These are phyloP conservation scores for Meta bourneti DNA, from an alignment of 2,888 invertebrate species.

Conservation along the genomic window DNA sequence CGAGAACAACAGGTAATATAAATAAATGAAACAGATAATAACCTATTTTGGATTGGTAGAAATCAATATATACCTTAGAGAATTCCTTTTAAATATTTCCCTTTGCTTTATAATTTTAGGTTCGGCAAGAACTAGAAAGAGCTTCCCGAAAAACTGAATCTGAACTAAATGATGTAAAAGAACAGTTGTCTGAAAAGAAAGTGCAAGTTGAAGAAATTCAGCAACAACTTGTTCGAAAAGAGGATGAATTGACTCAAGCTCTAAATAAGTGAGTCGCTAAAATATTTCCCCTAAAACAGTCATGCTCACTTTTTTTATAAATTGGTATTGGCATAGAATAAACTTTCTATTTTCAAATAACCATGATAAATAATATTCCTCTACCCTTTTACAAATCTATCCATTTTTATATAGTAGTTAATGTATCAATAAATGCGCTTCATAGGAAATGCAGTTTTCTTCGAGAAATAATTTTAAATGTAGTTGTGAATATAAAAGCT, in stretches of 20 bases:
- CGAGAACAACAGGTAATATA: slow-evolving; percentile 88
- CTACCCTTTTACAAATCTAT: neutral
- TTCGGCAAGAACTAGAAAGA: slow-evolving; percentile 95
- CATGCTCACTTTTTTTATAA: neutral
- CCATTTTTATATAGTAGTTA: neutral
- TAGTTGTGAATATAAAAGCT: too few species aligned
- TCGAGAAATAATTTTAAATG: too few species aligned
- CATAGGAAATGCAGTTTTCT: too few species aligned
- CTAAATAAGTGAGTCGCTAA: slow-evolving; percentile 83
- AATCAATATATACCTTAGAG: neutral
- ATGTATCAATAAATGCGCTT: too few species aligned
- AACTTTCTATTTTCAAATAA: too few species aligned
- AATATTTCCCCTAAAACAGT: neutral
- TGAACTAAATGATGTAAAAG: slow-evolving; percentile 89
- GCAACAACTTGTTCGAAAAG: slow-evolving; percentile 90
- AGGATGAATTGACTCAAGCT: slow-evolving; percentile 95
- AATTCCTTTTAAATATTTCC: neutral
- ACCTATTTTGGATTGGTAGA: neutral
- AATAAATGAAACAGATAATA: neutral
- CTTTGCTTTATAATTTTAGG: slow-evolving; percentile 81
- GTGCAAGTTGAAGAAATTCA: slow-evolving; percentile 96
- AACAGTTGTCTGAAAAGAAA: slow-evolving; percentile 94
- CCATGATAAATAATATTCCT: too few species aligned
- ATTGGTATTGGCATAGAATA: too few species aligned
- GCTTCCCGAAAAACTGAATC: slow-evolving; percentile 89